Evolutionary conservation across 2,797 vertebrate genomes (phyloP), one percentile per base, ranked within the genome.

Genomic region (Takifugu rubripes): DNA sequence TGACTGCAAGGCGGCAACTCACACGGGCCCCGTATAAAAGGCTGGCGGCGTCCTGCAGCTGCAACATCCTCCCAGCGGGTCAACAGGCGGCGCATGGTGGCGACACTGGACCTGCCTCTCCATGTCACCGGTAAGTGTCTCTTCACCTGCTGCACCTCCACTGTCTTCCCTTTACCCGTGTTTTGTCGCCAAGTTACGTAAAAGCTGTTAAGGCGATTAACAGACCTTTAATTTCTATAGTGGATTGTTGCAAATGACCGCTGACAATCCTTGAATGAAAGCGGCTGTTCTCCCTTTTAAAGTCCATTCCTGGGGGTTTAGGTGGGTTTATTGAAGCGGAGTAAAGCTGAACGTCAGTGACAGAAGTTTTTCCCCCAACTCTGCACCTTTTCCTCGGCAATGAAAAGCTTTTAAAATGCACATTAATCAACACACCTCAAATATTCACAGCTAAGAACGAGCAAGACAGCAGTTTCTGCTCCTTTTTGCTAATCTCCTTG

Each of bases 1-100:
- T 90, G 88, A 89, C 26, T 59, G 77, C 59, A 70, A 85, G 81
- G 86, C 84, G 87, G 76, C 82, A 31, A 68, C 79, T 68, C 69
- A 5, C 27, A 31, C 49, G 68, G 21, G 72, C 69, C 66, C 61
- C 14, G 53, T 74, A 82, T 84, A 84, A 82, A 89, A 85, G 61
- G 36, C 65, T 14, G 17, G 21, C 46, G 6, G 46, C 17, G n/a
- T 5, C 21, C 46, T 12, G 21, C 21, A 10, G 21, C 25, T 12
- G 17, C 21, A 2, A 9, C 46, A 25, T 1, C 5, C 46, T 46
- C 31, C n/a, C 42, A n/a, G n/a, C 31, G 31, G 10, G 31, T 5
- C 43, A 8, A 16, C 43, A 3, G 12, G n/a, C 16, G n/a, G 16
- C 43, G 15, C 43, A 44, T 33, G 31, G 7, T 33, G 31, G 8